These are phyloP conservation scores for Spodoptera frugiperda DNA, from an alignment of 1,140 invertebrate genomes.

Conservation along the genomic window DNA sequence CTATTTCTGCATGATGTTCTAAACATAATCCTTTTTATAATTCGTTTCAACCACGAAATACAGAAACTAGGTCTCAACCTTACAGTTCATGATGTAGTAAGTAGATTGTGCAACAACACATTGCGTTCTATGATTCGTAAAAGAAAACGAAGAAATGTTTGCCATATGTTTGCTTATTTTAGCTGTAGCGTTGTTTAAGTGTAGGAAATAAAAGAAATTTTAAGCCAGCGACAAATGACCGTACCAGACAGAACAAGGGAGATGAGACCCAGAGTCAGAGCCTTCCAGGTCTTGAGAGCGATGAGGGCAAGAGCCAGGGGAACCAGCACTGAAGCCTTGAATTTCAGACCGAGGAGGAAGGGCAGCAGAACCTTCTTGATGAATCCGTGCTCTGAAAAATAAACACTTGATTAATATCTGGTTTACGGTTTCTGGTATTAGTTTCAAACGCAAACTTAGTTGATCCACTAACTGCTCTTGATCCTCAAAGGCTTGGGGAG, in stretches of 20 bases:
- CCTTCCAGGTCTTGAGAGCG: slow-evolving; percentile 95
- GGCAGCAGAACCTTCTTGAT: slow-evolving; percentile 94
- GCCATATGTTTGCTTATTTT: too few relatives aligned
- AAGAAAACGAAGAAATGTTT: too few relatives aligned
- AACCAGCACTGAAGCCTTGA: slow-evolving; percentile 93
- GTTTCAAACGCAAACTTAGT: not conserved
- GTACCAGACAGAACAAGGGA: slow-evolving; percentile 91
- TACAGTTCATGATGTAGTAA: too few relatives aligned
- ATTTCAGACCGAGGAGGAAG: slow-evolving; percentile 93
- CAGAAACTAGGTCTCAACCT: too few relatives aligned
- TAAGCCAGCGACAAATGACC: not conserved
- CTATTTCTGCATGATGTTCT: too few relatives aligned
- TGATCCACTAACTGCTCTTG: slow-evolving; percentile 76
- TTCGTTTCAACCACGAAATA: too few relatives aligned
- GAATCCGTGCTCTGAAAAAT: slow-evolving; percentile 90
- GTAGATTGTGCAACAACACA: too few relatives aligned
- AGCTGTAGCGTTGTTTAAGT: too few relatives aligned
- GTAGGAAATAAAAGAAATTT: too few relatives aligned
- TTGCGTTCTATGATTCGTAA: too few relatives aligned
- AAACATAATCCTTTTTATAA: too few relatives aligned
- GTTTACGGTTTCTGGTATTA: not conserved
- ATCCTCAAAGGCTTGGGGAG: slow-evolving; percentile 81
- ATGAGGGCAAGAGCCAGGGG: slow-evolving; percentile 93
- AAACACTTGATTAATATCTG: slow-evolving; percentile 46
- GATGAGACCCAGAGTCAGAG: slow-evolving; percentile 93